These are phyloP conservation scores for Emesis castigata DNA, from an alignment of 2,888 invertebrate species.

Conservation along the genomic window DNA sequence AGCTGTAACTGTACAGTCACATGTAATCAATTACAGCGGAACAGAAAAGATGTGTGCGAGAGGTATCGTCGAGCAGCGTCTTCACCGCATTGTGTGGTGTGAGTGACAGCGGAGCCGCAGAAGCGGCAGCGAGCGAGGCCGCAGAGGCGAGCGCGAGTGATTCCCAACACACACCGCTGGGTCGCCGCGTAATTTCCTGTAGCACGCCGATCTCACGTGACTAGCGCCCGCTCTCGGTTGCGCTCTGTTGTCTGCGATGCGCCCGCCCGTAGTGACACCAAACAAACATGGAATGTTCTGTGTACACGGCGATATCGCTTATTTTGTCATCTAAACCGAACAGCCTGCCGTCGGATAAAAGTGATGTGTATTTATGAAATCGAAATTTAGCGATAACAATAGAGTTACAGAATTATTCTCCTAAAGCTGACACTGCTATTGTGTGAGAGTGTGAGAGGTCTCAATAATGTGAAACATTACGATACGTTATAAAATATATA, in stretches of 20 bases:
- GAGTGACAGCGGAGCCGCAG: conserved; percentile 33
- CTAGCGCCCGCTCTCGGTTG: conserved; percentile 71
- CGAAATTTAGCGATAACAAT: background rate
- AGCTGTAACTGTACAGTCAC: too few species aligned
- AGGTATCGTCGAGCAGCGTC: conserved; percentile 81
- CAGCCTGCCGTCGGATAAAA: background rate
- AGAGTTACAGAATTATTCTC: background rate
- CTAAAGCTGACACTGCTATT: background rate
- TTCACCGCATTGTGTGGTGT: conserved; percentile 78
- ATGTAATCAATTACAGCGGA: conserved; percentile 76
- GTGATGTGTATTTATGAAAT: background rate
- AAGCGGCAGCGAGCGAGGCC: conserved; percentile 37
- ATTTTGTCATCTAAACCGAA: background rate
- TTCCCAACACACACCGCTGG: conserved; percentile 67
- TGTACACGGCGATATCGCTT: background rate
- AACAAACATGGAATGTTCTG: background rate
- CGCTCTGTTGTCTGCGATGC: conserved; percentile 28
- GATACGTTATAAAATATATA: background rate
- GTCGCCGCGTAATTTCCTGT: conserved; percentile 76
- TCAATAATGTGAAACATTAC: background rate
- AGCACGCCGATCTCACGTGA: conserved; percentile 82
- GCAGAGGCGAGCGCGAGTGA: conserved; percentile 57
- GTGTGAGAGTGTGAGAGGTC: background rate
- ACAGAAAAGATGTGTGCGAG: conserved; percentile 84
- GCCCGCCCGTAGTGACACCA: conserved; percentile 2